These are phyloP conservation scores for Alligator sinensis DNA, from an alignment of 2,113 vertebrate genomes.

Conservation along the genomic window DNA sequence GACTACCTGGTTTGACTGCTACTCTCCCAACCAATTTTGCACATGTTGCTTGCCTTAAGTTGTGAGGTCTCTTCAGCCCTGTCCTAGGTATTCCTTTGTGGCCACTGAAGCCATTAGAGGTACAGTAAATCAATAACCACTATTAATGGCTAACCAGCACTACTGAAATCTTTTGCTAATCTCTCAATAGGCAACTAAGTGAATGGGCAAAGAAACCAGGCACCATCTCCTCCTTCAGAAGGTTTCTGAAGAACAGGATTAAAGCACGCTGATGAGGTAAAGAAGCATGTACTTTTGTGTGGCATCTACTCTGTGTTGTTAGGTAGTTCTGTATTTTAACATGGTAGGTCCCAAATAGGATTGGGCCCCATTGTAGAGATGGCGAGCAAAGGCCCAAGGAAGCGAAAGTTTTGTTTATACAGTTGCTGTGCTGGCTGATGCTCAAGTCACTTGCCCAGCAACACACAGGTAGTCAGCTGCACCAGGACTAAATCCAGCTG, in stretches of 20 bases:
- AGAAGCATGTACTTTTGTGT: background rate
- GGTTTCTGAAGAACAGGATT: background rate
- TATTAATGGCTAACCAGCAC: background rate
- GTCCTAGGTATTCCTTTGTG: background rate
- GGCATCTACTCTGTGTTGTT: background rate
- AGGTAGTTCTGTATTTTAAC: background rate
- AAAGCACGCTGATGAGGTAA: background rate
- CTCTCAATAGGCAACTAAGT: background rate
- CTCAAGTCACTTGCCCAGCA: background rate
- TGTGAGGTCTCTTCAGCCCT: background rate
- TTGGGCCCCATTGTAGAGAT: background rate
- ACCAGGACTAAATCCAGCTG: background rate
- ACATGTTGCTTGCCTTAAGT: background rate
- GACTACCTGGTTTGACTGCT: background rate
- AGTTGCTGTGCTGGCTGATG: background rate
- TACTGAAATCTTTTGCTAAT: background rate
- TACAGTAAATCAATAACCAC: too few species aligned
- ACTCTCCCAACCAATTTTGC: background rate
- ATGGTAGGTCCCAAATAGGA: background rate
- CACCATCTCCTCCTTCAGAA: background rate
- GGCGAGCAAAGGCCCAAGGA: background rate
- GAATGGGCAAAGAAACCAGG: background rate
- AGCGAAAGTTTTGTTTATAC: constrained; percentile 11
- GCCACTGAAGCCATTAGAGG: background rate
- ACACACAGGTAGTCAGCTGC: background rate